phyloP scores from a whole-genome alignment of 2,888 invertebrate species.

The Cephalotes varians region DNA sequence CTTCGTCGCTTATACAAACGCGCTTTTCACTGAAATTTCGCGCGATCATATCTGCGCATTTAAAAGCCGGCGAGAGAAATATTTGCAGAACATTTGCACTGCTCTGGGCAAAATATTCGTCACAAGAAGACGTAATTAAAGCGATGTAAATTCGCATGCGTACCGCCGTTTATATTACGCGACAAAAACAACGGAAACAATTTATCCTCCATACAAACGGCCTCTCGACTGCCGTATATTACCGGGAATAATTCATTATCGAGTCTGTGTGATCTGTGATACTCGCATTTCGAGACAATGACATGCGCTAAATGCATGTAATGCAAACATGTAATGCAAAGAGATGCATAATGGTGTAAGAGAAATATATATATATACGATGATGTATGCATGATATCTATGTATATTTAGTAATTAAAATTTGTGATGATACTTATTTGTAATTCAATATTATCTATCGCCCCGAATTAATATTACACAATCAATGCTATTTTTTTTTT shows the following conservation, averaged over 20 bases:
- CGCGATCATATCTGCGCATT: conserved; percentile 26
- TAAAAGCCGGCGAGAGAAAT: conserved; percentile 60
- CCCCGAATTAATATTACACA: neutral
- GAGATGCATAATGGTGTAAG: neutral
- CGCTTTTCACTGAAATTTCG: conserved; percentile 39
- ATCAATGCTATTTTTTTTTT: neutral
- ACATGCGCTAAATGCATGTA: neutral
- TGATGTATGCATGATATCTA: no score
- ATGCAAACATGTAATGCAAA: no score
- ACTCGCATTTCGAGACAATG: conserved; percentile 1
- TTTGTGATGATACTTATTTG: neutral
- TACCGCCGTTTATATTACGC: conserved; percentile 36
- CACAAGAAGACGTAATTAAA: conserved; percentile 57
- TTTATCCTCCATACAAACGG: conserved; percentile 26
- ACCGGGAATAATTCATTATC: conserved; percentile 35
- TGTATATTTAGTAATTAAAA: neutral
- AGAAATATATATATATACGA: neutral
- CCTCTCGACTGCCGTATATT: conserved; percentile 18
- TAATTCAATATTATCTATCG: neutral
- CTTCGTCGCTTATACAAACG: neutral
- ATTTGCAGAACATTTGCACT: conserved; percentile 60
- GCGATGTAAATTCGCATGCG: conserved; percentile 40
- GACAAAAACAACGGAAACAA: conserved; percentile 36
- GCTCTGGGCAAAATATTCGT: conserved; percentile 39
- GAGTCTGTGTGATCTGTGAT: conserved; percentile 6